These are phyloP conservation scores for Lates japonicus DNA, from an alignment of 2,797 vertebrate species.

Conservation along the genomic window DNA sequence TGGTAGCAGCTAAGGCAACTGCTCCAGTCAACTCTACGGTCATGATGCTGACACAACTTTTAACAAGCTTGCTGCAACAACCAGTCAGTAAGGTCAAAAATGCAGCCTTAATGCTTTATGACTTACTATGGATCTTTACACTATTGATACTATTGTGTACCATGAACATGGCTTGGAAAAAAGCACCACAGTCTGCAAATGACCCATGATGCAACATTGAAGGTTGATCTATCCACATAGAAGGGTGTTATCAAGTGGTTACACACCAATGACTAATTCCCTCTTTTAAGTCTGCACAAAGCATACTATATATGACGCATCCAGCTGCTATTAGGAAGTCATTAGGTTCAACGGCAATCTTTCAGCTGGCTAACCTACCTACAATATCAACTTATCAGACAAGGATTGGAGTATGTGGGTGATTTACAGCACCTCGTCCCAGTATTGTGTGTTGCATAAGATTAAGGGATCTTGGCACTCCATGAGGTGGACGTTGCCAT, in stretches of 20 bases:
- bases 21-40: not conserved
- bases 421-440: not conserved
- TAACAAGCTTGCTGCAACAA: not conserved
- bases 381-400: not conserved
- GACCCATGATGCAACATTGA: not conserved
- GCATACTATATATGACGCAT: not conserved
- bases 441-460: not conserved
- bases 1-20: not conserved
- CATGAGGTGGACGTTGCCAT: slow-evolving; percentile 11
- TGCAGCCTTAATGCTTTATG: not conserved
- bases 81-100: not conserved
- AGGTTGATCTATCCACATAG: not conserved
- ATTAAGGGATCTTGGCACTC: slow-evolving; percentile 5
- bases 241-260: slow-evolving; percentile 2
- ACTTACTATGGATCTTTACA: not conserved
- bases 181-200: not conserved
- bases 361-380: slow-evolving; percentile 5
- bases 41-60: not conserved
- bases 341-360: not conserved
- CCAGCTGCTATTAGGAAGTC: slow-evolving; percentile 13
- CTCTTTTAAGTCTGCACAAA: slow-evolving; percentile 1
- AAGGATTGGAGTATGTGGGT: not conserved
- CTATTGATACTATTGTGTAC: not conserved
- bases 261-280: slow-evolving; percentile 5
- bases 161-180: not conserved